These are phyloP conservation scores for Mesoclemmys tuberculata DNA, from an alignment of 2,113 vertebrate species.

Conservation along the genomic window DNA sequence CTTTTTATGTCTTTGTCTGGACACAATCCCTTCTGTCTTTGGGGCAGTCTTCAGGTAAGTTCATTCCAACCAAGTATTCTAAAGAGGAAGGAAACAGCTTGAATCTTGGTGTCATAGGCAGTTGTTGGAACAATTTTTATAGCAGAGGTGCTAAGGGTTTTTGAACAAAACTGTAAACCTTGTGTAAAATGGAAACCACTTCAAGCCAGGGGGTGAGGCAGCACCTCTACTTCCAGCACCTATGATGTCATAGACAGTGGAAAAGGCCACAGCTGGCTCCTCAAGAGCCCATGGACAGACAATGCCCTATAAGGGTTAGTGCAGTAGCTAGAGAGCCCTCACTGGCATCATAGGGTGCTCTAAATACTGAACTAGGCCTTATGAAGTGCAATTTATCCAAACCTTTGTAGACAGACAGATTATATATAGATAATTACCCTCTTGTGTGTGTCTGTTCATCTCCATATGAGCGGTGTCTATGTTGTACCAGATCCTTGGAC, in stretches of 20 bases:
- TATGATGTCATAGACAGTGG: not conserved
- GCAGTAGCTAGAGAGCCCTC: not conserved
- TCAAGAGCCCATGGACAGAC: not conserved
- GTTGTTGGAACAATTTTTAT: too few species aligned
- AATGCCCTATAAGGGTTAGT: not conserved
- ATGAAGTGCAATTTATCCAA: not conserved
- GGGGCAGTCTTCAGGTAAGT: not conserved
- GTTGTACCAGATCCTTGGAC: not conserved
- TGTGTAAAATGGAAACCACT: too few species aligned
- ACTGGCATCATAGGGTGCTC: too few species aligned
- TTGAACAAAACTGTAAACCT: not conserved
- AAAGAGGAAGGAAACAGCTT: not conserved
- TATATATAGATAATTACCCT: not conserved
- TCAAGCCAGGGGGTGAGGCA: too few species aligned
- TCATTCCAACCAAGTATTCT: not conserved
- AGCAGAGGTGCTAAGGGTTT: not conserved
- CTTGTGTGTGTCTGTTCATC: not conserved
- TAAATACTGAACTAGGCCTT: not conserved
- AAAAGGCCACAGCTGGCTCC: not conserved
- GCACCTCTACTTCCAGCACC: not conserved
- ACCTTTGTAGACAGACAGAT: not conserved
- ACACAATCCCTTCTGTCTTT: not conserved
- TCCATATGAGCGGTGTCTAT: not conserved
- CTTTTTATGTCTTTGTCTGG: not conserved
- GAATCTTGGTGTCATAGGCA: not conserved